Evolutionary conservation across 2,888 invertebrate genomes (phyloP).

Genomic region (Dichetophora obliterata): DNA sequence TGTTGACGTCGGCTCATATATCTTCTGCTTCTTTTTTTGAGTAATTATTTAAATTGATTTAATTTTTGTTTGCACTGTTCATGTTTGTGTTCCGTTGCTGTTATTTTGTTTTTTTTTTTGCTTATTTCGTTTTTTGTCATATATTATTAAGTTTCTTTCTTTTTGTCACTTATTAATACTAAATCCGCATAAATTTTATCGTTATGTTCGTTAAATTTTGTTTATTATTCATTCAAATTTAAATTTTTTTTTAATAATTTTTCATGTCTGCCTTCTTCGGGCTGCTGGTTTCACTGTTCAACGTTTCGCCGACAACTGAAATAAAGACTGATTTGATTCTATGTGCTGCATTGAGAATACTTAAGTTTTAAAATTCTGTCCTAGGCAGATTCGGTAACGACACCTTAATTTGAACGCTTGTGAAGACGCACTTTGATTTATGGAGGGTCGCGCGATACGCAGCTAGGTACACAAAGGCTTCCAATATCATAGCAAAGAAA

Average conservation of each 20-base stretch:
- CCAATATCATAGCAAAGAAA: background rate
- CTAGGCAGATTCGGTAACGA: background rate
- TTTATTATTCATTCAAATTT: background rate
- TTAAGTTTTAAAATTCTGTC: conserved; percentile 16
- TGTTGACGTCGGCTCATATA: conserved; percentile 10
- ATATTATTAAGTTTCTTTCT: background rate
- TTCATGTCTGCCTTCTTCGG: background rate
- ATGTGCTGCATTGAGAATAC: conserved; percentile 9
- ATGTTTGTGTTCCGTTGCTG: background rate
- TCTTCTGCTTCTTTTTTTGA: conserved; percentile 11
- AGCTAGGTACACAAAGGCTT: conserved; percentile 36
- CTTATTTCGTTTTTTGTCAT: background rate
- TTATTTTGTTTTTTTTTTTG: conserved; percentile 2
- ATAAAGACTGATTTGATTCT: background rate
- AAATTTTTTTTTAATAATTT: background rate
- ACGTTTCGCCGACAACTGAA: conserved; percentile 43
- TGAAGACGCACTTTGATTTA: conserved; percentile 54
- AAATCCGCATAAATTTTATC: too few species aligned
- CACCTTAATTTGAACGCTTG: conserved; percentile 28
- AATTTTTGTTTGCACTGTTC: conserved; percentile 20
- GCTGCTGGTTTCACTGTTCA: conserved; percentile 11
- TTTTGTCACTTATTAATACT: background rate
- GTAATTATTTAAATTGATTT: conserved; percentile 34
- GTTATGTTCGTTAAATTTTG: background rate
- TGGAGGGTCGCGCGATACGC: conserved; percentile 52